Evolutionary conservation across 2,797 vertebrate species (phyloP).

Genomic region (Paguma larvata): DNA sequence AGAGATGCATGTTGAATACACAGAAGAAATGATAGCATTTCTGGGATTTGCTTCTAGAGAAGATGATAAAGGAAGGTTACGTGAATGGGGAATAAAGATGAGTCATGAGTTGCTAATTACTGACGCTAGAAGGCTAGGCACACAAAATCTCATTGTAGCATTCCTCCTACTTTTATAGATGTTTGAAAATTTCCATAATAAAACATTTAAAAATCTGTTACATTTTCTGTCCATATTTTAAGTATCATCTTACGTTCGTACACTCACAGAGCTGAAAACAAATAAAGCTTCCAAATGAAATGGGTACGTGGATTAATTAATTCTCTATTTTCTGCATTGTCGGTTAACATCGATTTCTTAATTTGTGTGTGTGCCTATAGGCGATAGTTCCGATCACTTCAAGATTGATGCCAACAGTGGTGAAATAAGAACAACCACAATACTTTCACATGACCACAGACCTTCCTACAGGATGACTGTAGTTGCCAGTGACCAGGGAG

Average conservation of each 20-base stretch:
- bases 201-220: background rate
- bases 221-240: background rate
- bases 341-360: background rate
- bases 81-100: background rate
- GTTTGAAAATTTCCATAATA: background rate
- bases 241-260: background rate
- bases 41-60: background rate
- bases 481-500: constrained; percentile 91
- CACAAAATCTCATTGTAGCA: background rate
- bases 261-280: background rate
- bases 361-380: constrained; percentile 70
- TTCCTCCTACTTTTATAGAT: background rate
- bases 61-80: background rate
- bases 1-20: background rate
- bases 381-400: constrained; percentile 89
- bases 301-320: background rate
- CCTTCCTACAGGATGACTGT: constrained; percentile 90
- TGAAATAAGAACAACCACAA: constrained; percentile 91
- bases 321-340: constrained; percentile 4
- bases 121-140: background rate
- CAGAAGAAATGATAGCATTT: background rate
- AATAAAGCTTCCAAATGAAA: constrained; percentile 1
- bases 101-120: background rate
- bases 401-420: constrained; percentile 92
- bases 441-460: constrained; percentile 86